Conservation (phyloP, 1,140 invertebrate genomes). For the Pararge aegeria region DNA sequence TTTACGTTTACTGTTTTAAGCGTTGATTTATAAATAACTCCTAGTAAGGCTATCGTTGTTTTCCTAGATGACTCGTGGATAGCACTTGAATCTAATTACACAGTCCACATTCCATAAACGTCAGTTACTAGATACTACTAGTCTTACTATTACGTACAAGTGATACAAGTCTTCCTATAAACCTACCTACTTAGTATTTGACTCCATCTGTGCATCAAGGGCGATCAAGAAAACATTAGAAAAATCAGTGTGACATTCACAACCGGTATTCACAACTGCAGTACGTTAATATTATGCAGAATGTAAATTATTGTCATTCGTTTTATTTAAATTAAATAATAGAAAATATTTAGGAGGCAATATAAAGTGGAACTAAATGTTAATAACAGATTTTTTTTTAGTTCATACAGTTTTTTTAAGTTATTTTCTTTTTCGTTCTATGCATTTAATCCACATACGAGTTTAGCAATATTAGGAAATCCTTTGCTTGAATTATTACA, state of each 20-base stretch:
- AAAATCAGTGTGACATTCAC: not conserved
- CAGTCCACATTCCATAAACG: not conserved
- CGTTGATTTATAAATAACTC: not conserved
- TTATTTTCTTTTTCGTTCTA: too few relatives aligned
- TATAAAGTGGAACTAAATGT: not conserved
- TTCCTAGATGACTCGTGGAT: slow-evolving; percentile 3
- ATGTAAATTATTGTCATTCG: not conserved
- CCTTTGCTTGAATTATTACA: too few relatives aligned
- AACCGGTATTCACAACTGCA: not conserved
- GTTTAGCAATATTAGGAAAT: too few relatives aligned
- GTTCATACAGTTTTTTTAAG: too few relatives aligned
- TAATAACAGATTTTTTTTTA: not conserved
- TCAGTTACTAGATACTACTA: not conserved
- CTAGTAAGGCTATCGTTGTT: slow-evolving; percentile 6
- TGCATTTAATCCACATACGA: too few relatives aligned
- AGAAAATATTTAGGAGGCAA: not conserved
- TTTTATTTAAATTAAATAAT: not conserved
- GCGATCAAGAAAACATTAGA: slow-evolving; percentile 2
- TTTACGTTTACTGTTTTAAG: not conserved
- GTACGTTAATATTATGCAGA: not conserved
- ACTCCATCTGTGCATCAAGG: not conserved
- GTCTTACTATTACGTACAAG: not conserved
- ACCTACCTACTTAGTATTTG: not conserved
- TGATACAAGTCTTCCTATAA: not conserved
- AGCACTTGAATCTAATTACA: slow-evolving; percentile 3